Conservation (phyloP, 2,888 invertebrate species). For the Rhagophthalmus giganteus region DNA sequence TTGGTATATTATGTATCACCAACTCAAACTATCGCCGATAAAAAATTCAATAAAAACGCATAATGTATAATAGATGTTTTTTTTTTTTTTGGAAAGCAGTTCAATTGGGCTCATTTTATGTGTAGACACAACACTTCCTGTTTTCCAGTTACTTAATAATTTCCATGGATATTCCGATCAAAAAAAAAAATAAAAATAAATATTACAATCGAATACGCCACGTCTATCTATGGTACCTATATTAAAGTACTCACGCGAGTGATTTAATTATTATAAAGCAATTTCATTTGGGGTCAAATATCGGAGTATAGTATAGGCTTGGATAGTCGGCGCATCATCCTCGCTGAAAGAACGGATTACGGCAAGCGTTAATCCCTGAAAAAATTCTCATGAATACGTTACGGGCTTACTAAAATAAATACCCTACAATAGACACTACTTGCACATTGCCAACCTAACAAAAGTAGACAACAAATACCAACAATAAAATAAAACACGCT, state of each 20-base stretch:
- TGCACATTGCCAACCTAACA: slow-evolving; percentile 55
- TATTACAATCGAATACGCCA: too few relatives aligned
- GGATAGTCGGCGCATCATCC: slow-evolving; percentile 27
- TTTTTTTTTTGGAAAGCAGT: too few relatives aligned
- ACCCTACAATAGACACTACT: slow-evolving; percentile 53
- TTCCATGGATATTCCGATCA: too few relatives aligned
- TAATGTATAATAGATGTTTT: too few relatives aligned
- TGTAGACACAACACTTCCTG: too few relatives aligned
- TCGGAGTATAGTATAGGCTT: slow-evolving; percentile 30
- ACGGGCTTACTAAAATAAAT: slow-evolving; percentile 56
- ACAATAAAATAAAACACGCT: slow-evolving; percentile 58
- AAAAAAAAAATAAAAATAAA: too few relatives aligned
- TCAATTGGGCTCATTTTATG: too few relatives aligned
- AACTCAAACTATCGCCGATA: too few relatives aligned
- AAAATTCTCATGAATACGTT: slow-evolving; percentile 54
- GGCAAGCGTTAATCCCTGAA: slow-evolving; percentile 49
- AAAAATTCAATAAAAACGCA: too few relatives aligned
- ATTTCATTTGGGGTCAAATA: slow-evolving; percentile 38
- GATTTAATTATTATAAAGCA: slow-evolving; percentile 41
- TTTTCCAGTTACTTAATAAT: too few relatives aligned
- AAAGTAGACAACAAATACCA: slow-evolving; percentile 56
- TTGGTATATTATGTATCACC: too few relatives aligned
- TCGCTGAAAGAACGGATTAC: slow-evolving; percentile 47
- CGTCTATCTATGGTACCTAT: background rate
- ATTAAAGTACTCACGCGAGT: slow-evolving; percentile 14